phyloP scores from a whole-genome alignment of 2,888 invertebrate species.

The Netelia fuscicornis region DNA sequence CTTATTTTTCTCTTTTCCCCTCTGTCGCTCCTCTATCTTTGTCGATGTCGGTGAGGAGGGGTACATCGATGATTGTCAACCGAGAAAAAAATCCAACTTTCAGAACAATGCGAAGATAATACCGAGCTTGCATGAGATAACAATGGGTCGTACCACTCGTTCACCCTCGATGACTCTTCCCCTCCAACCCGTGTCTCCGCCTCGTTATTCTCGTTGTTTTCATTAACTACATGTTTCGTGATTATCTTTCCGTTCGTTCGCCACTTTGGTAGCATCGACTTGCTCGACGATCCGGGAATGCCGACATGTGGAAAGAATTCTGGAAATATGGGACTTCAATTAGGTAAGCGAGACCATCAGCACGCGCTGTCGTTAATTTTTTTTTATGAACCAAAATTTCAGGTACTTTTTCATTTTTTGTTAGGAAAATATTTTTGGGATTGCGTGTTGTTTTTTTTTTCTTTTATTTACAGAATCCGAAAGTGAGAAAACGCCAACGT shows the following conservation, averaged over 20 bases:
- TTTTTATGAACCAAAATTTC: not conserved
- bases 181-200: slow-evolving; percentile 7
- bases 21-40: slow-evolving; percentile 6
- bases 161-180: slow-evolving; percentile 38
- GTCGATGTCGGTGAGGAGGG: not conserved
- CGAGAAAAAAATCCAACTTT: slow-evolving; percentile 40
- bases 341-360: slow-evolving; percentile 85
- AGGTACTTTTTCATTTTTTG: not conserved
- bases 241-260: slow-evolving; percentile 43
- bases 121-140: slow-evolving; percentile 50
- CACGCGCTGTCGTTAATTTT: not conserved
- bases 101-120: slow-evolving; percentile 37
- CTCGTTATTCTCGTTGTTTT: slow-evolving; percentile 58
- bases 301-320: slow-evolving; percentile 80
- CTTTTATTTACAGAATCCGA: slow-evolving; percentile 90
- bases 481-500: slow-evolving; percentile 94
- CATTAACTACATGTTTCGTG: slow-evolving; percentile 61
- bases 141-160: slow-evolving; percentile 51
- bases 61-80: slow-evolving; percentile 19
- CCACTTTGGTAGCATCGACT: slow-evolving; percentile 86
- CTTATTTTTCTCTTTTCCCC: slow-evolving; percentile 8
- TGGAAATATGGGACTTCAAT: slow-evolving; percentile 86
- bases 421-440: not conserved
- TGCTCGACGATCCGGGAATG: slow-evolving; percentile 88
- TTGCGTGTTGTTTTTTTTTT: not conserved